Base-by-base conservation (phyloP, 2,113 vertebrate genomes). In the Microcebus jonahi region DNA sequence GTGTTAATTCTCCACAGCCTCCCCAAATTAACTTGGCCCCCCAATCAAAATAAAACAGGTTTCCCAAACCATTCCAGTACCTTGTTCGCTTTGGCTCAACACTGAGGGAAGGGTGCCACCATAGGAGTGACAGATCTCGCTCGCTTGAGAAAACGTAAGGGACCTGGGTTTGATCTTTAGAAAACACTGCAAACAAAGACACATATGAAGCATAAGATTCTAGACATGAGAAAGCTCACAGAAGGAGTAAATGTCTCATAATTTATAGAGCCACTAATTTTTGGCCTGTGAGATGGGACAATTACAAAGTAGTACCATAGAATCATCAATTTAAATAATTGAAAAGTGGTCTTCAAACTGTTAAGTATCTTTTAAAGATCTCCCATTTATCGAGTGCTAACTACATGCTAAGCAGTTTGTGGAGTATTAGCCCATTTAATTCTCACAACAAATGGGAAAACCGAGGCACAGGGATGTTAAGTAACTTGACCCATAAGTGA, bases 1-100 rank as follows among this genome's bases (percentile, higher is more conserved):
- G 67, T 82, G 36, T 67, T 67, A 89, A 83, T 50, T 84, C 17
- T n/a, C 34, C 34, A 75, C 2, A 70, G 73, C 29, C 57, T 86
- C 14, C 67, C 59, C 31, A 93, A 97, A 57, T 10, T 45, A 84
- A 95, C 21, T 85, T 71, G 45, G 50, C 8, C 73, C 23, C 57
- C 39, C 80, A 31, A 89, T 92, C 48, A 93, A n/a, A 94, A 89
- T 67, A 95, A 65, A 36, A 76, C 3, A 36, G 34, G 27, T 55
- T 95, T 92, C 31, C 42, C 34, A 79, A 89, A 82, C 6, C 81
- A 29, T 34, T 57, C 11, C 21, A 36, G 1, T 98, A 99, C 99
- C 99, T 99, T 99, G 99, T 93, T 99, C 99, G 70, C 98, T 98
- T 97, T 99, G 99, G 97, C 98, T 99, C 42, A 98, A 96, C 97